Percentiles rank a stretch among this genome's conserved stretches.
These are phyloP conservation scores for Speoplatyrhinus poulsoni DNA, from an alignment of 2,113 vertebrate species.

Conservation along the genomic window DNA sequence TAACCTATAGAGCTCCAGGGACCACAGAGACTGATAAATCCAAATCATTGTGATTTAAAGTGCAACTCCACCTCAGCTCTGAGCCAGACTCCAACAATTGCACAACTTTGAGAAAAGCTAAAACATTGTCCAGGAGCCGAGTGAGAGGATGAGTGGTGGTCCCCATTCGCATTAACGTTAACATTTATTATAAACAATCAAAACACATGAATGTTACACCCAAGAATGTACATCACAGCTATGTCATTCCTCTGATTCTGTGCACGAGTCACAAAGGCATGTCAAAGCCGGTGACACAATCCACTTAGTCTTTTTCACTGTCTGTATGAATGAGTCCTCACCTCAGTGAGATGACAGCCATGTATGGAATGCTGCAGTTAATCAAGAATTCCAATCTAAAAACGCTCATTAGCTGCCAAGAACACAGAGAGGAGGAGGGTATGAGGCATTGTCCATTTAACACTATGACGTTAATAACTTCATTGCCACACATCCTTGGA, in stretches of 20 bases:
- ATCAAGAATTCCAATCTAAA: conserved; percentile 57
- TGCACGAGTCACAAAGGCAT: conserved; percentile 46
- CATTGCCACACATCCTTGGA: conserved; percentile 55
- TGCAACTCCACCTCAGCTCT: too few relatives aligned
- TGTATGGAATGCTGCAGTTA: conserved; percentile 24
- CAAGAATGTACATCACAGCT: conserved; percentile 14
- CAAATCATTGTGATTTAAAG: too few relatives aligned
- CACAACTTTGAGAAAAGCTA: too few relatives aligned
- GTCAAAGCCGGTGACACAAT: conserved; percentile 13
- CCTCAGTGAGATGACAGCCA: conserved; percentile 37
- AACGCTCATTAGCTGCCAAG: conserved; percentile 2
- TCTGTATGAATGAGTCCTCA: conserved; percentile 25
- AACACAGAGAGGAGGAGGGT: not conserved
- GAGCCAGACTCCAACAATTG: too few relatives aligned
- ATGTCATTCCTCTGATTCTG: conserved; percentile 53
- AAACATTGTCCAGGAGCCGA: too few relatives aligned
- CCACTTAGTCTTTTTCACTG: not conserved
- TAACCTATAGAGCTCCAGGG: too few relatives aligned
- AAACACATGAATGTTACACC: conserved; percentile 14
- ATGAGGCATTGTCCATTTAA: conserved; percentile 52
- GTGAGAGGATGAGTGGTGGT: too few relatives aligned
- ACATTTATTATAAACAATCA: too few relatives aligned
- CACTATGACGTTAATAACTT: conserved; percentile 55
- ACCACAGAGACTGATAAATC: too few relatives aligned
- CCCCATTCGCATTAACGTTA: too few relatives aligned